Conservation (phyloP, 2,113 vertebrate genomes). For the Sus scrofa region DNA sequence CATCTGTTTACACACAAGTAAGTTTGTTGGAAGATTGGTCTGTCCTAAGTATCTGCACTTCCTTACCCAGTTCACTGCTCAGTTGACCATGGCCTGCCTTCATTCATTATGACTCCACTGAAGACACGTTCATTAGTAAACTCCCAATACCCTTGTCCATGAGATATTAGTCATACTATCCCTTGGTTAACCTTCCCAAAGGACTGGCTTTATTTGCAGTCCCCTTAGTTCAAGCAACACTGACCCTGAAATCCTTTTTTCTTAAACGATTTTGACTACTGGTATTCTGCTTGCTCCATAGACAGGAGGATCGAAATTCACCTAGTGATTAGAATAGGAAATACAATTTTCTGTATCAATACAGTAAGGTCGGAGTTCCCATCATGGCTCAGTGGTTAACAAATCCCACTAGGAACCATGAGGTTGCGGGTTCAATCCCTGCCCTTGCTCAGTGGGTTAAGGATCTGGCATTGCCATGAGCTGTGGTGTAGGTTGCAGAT, state of each 20-base stretch:
- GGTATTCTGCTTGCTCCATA: not conserved
- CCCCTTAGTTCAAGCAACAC: not conserved
- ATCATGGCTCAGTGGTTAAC: too few relatives aligned
- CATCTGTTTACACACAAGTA: not conserved
- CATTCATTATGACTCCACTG: not conserved
- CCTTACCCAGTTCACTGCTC: not conserved
- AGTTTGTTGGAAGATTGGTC: not conserved
- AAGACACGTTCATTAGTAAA: not conserved
- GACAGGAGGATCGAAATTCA: not conserved
- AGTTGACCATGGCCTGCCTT: not conserved
- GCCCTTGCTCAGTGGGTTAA: too few relatives aligned
- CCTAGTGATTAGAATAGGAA: not conserved
- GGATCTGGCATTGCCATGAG: too few relatives aligned
- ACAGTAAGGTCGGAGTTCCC: not conserved
- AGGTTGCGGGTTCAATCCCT: too few relatives aligned
- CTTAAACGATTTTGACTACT: not conserved
- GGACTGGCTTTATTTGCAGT: not conserved
- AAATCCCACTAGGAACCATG: too few relatives aligned
- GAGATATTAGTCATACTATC: not conserved
- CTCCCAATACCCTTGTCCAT: not conserved
- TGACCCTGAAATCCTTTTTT: not conserved
- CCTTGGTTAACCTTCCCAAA: not conserved
- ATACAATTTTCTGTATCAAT: not conserved
- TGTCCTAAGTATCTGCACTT: not conserved
- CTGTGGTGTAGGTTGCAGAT: too few relatives aligned